phyloP scores from a whole-genome alignment of 1,140 invertebrate genomes.

The Parasteatoda tepidariorum region DNA sequence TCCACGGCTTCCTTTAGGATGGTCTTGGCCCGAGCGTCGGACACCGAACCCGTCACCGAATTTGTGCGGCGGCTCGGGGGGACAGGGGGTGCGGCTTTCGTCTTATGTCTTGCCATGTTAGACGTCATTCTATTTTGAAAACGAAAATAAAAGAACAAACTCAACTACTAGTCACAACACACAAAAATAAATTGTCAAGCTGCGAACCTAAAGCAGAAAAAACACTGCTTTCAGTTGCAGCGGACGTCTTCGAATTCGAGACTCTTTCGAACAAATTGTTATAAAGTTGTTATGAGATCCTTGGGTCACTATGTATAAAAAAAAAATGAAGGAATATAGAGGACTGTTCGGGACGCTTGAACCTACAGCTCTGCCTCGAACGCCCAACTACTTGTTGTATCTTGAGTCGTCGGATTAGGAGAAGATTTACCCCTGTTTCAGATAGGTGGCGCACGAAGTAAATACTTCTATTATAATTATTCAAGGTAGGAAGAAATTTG shows the following conservation, averaged over 20 bases:
- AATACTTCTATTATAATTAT: slow-evolving; percentile 58
- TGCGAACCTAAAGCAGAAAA: not conserved
- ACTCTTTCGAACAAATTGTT: not conserved
- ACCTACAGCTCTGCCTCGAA: not conserved
- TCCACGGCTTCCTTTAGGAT: slow-evolving; percentile 82
- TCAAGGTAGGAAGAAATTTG: not conserved
- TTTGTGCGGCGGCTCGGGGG: slow-evolving; percentile 29
- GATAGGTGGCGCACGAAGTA: slow-evolving; percentile 56
- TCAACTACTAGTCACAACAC: not conserved
- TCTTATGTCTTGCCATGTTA: slow-evolving; percentile 50
- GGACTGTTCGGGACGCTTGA: not conserved
- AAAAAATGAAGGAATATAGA: too few species aligned
- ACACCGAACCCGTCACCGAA: slow-evolving; percentile 59
- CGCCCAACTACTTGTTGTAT: slow-evolving; percentile 7
- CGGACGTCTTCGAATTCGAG: not conserved
- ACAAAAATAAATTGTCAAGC: not conserved
- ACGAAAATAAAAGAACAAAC: not conserved
- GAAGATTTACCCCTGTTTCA: not conserved
- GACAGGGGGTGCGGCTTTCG: slow-evolving; percentile 36
- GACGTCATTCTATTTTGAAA: slow-evolving; percentile 44
- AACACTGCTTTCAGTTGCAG: slow-evolving; percentile 5
- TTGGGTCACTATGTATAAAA: not conserved
- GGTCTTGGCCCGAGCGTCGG: slow-evolving; percentile 77
- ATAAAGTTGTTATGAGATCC: not conserved
- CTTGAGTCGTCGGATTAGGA: not conserved